Evolutionary conservation across 2,888 invertebrate species (phyloP), one percentile per base, ranked within the genome.

Genomic region (Drosophila demipolita): DNA sequence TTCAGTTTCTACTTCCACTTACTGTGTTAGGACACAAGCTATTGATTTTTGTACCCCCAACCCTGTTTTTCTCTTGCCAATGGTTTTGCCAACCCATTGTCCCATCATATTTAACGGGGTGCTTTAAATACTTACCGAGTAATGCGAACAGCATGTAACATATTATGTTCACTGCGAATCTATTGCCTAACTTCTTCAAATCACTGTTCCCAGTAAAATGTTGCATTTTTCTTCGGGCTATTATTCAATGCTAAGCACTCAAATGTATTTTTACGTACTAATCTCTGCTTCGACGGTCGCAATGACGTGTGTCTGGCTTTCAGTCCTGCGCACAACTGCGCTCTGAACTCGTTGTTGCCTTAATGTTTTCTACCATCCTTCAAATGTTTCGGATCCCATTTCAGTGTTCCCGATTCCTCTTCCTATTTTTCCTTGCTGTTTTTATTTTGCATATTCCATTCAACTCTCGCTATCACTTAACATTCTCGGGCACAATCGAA

Each of bases 301-400:
- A 62, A 78, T 61, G 66, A 81, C 75, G 82, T 88, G 75, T 81
- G 62, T 77, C 71, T 87, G 64, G 73, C 55, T 71, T 68, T 36
- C 64, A 60, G 68, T 87, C 80, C 72, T 89, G 84, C 87, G 82
- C 87, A 85, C 89, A 85, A 88, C 87, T 85, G 81, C 63, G 73
- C 36, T 66, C 52, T 40, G 53, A 62, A 78, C 33, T 68, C 50
- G 36, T 48, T 62, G 49, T 33, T 38, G 36, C 53, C 42, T 61
- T 35, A 26, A n/a, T 42, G 26, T 59, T 11, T 33, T 26, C 32
- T 40, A 53, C 26, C 45, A 36, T 36, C 17, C 53, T 64, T 38
- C 11, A 3, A 52, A 12, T 45, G 23, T 45, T 29, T 71, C 62
- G 52, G 35, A 26, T 53, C 32, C 35, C 45, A 50, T 49, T 52